Evolutionary conservation across 2,113 vertebrate species (phyloP), one percentile per base, ranked within the genome.

Genomic region (Anthoscopus minutus): DNA sequence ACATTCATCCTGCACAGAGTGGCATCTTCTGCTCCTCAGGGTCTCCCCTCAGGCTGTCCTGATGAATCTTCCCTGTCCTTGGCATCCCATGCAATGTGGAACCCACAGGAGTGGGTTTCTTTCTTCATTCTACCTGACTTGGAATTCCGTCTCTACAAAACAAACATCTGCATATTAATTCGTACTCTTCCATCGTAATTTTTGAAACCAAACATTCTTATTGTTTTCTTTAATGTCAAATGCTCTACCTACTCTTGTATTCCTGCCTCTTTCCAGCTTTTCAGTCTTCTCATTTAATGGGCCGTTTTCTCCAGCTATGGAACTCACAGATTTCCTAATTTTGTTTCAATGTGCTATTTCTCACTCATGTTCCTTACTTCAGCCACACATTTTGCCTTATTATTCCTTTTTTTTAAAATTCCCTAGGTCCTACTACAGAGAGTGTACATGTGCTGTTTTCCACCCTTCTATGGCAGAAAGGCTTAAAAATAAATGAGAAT

Each of bases 11-110:
- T 3, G 1, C 47, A 25, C 23, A 20, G 25, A 20, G 31, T 1
- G 21, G 28, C 31, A 71, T 12, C 19, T 62, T 51, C 66, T 74
- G 42, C 37, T 57, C 65, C 0, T 0, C 15, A 1, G 0, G 6
- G 17, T 48, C 15, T 9, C 23, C 64, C 17, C 28, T 38, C 64
- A 56, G 54, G 27, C 1, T 6, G 11, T 30, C 30, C 42, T 47
- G 42, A 28, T 0, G 0, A 11, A 6, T 48, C 40, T 78, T 27
- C 42, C 15, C 13, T 35, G 30, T 11, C 33, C 17, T 65, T 60
- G 51, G 51, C 0, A 0, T 53, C 33, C 35, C 42, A 69, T 4
- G 4, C 8, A 37, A 50, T 8, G 14, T n/a, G 10, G 20, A 73
- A 69, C n/a, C 4, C 22, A 47, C 35, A 31, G 17, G 9, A 60